Conservation (phyloP, 2,888 invertebrate genomes). For the Apamea sordens region DNA sequence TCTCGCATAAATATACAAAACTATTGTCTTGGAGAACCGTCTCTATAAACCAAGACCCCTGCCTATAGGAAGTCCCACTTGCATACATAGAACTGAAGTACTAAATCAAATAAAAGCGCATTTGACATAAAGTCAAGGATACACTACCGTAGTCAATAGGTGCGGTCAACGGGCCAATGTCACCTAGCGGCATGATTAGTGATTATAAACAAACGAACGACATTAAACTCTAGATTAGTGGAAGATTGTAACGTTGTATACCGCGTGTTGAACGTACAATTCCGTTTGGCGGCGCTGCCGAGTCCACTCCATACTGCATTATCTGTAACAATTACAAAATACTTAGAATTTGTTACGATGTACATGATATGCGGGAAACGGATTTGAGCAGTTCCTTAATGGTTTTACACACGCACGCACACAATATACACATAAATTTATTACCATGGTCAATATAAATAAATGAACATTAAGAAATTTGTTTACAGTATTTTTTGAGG, state of each 20-base stretch:
- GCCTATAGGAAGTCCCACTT: constrained; percentile 3
- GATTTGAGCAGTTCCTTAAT: neutral
- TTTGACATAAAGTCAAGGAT: constrained; percentile 6
- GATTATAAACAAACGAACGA: constrained; percentile 52
- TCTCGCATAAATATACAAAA: constrained; percentile 21
- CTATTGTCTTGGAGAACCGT: neutral
- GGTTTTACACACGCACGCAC: neutral
- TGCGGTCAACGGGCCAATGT: constrained; percentile 13
- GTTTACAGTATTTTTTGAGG: neutral
- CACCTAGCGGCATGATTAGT: constrained; percentile 40
- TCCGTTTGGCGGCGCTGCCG: constrained; percentile 60
- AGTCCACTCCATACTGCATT: constrained; percentile 45
- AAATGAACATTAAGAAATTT: neutral
- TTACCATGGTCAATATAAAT: neutral
- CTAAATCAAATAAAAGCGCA: constrained; percentile 36
- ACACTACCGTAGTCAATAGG: constrained; percentile 16
- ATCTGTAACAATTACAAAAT: constrained; percentile 38
- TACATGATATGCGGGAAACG: neutral
- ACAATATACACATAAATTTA: neutral
- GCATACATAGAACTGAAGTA: constrained; percentile 29
- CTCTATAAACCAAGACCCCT: constrained; percentile 5
- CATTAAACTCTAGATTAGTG: constrained; percentile 57
- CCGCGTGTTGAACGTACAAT: constrained; percentile 60
- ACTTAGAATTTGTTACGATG: neutral
- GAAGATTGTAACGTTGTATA: constrained; percentile 60